These are phyloP conservation scores for Heliocidaris erythrogramma DNA, from an alignment of 35 echinoderm and acorn worm species.

Conservation along the genomic window DNA sequence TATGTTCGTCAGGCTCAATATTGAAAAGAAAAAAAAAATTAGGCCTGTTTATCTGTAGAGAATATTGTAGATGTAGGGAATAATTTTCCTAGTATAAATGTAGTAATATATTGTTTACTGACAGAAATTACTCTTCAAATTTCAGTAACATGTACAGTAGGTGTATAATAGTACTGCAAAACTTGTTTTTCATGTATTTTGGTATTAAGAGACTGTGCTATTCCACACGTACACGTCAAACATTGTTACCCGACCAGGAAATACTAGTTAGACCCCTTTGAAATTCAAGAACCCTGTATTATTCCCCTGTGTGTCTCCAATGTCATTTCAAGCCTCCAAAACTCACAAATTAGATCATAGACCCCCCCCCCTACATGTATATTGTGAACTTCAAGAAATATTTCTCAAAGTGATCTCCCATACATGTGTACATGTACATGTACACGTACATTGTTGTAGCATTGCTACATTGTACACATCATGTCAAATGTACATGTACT, in stretches of 20 bases:
- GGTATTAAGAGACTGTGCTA: neutral
- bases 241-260: neutral
- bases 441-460: no score
- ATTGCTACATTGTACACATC: no score
- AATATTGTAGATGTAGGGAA: no score
- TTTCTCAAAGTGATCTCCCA: no score
- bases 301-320: neutral
- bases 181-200: neutral
- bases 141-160: neutral
- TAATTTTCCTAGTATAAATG: no score
- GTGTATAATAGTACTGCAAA: neutral
- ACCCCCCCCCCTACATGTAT: neutral
- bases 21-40: no score
- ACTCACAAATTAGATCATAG: neutral
- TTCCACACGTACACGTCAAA: neutral
- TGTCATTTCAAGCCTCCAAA: neutral
- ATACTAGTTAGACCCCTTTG: neutral
- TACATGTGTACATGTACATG: neutral
- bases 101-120: no score
- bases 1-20: neutral
- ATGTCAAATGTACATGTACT: no score
- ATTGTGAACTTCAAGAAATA: neutral
- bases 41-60: no score
- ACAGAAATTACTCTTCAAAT: no score
- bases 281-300: neutral